phyloP scores from a whole-genome alignment of 2,113 vertebrate genomes.

The Myrmecophaga tridactyla region DNA sequence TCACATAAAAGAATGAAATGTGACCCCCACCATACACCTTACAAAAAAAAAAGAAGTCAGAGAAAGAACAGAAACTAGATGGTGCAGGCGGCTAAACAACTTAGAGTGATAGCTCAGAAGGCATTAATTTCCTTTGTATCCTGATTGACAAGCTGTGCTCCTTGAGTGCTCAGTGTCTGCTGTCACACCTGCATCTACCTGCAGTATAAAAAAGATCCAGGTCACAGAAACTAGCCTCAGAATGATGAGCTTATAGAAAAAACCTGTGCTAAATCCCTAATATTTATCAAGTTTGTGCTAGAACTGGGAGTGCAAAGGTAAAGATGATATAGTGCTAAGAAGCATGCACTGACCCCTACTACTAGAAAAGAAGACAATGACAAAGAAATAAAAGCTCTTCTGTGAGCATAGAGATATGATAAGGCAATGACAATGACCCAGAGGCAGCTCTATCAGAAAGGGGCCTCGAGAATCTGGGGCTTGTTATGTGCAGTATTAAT shows the following conservation, averaged over 20 bases:
- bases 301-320: not conserved
- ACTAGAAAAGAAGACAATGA: not conserved
- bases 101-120: not conserved
- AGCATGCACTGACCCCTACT: not conserved
- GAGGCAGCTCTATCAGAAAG: not conserved
- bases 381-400: not conserved
- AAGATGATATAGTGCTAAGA: not conserved
- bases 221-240: not conserved
- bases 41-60: too few relatives aligned
- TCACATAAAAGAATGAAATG: too few relatives aligned
- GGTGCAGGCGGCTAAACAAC: not conserved
- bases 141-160: too few relatives aligned
- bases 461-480: not conserved
- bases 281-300: not conserved
- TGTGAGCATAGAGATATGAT: too few relatives aligned
- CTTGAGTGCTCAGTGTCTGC: too few relatives aligned
- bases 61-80: not conserved
- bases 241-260: not conserved
- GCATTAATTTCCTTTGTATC: rapidly evolving
- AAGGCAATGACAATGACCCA: not conserved
- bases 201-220: not conserved
- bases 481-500: not conserved
- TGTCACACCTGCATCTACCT: not conserved
- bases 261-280: not conserved
- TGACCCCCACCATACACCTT: too few relatives aligned